phyloP scores from a whole-genome alignment of 2,113 vertebrate genomes.

The Merops nubicus region DNA sequence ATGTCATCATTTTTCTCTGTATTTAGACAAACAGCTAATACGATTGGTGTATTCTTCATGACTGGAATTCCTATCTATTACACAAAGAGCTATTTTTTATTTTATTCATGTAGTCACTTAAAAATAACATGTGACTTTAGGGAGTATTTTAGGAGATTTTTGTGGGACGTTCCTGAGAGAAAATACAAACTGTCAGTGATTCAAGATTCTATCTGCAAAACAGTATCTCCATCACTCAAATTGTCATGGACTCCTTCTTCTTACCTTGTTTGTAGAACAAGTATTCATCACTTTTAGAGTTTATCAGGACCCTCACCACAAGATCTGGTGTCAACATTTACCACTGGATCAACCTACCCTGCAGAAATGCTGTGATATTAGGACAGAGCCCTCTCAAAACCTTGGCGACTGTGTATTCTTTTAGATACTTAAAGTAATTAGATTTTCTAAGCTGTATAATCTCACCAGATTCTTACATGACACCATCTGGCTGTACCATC shows the following conservation, averaged over 20 bases:
- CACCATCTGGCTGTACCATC: conserved; percentile 43
- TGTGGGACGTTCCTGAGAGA: neutral
- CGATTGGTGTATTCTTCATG: neutral
- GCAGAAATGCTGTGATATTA: neutral
- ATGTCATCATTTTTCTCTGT: neutral
- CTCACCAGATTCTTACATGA: conserved; percentile 36
- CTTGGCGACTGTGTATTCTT: conserved; percentile 29
- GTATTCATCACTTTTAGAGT: neutral
- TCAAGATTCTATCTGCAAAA: neutral
- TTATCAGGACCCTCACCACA: neutral
- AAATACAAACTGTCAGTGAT: neutral
- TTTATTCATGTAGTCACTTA: neutral
- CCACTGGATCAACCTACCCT: neutral
- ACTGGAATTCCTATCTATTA: neutral
- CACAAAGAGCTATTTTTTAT: neutral
- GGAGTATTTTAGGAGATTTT: neutral
- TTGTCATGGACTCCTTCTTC: neutral
- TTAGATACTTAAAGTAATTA: conserved; percentile 15
- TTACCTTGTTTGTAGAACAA: neutral
- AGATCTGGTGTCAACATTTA: too few species aligned
- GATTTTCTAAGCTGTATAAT: conserved; percentile 42
- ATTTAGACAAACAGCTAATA: neutral
- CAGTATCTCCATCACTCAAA: neutral
- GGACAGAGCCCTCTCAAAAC: neutral
- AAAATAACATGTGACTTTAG: neutral